phyloP scores from a whole-genome alignment of 2,113 vertebrate genomes.

The Syngnathus floridae region DNA sequence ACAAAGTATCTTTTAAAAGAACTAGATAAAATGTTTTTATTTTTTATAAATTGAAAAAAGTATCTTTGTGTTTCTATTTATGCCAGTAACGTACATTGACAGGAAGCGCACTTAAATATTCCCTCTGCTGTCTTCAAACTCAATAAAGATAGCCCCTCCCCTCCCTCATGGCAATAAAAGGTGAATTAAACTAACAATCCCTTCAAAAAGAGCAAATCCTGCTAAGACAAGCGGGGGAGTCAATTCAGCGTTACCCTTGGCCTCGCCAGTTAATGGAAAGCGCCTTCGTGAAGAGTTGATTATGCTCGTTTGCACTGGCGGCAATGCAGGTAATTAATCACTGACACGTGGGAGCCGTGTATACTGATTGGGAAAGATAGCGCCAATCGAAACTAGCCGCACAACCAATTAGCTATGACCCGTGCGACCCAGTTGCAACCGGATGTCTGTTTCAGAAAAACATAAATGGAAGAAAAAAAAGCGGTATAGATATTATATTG shows the following conservation, averaged over 20 bases:
- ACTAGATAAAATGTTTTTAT: no score
- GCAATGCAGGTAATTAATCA: constrained; percentile 69
- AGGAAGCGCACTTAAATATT: neutral
- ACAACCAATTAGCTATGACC: constrained; percentile 43
- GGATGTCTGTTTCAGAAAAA: neutral
- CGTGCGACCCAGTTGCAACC: constrained; percentile 16
- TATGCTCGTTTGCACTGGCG: constrained; percentile 54
- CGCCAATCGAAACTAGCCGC: constrained; percentile 32
- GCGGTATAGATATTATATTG: neutral
- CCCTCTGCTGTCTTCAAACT: neutral
- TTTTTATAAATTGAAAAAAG: no score
- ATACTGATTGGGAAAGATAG: constrained; percentile 42
- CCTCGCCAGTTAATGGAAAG: neutral
- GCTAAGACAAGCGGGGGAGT: constrained; percentile 20
- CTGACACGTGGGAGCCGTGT: constrained; percentile 49
- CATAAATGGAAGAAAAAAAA: neutral
- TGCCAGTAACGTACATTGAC: neutral
- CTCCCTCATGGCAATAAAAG: neutral
- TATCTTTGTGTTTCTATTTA: neutral
- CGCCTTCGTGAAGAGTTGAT: constrained; percentile 51
- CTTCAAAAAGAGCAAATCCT: neutral
- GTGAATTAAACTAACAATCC: neutral
- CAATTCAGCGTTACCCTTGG: constrained; percentile 26
- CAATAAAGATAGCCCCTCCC: neutral
- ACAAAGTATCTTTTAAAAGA: no score